Evolutionary conservation across 2,888 invertebrate species (phyloP).

Genomic region (Macrosoma leucophasiata): DNA sequence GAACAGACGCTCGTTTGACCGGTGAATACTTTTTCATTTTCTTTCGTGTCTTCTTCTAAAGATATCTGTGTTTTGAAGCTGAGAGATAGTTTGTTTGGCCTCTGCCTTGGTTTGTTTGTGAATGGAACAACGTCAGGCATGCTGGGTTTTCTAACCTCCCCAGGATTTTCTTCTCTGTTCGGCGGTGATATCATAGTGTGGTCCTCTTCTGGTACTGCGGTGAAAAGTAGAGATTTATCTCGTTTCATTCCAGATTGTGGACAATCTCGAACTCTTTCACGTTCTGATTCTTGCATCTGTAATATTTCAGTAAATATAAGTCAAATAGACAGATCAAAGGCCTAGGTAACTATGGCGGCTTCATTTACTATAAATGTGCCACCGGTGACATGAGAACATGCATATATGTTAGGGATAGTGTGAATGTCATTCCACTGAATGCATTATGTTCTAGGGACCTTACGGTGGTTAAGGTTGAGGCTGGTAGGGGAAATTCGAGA

Average conservation of each 20-base stretch:
- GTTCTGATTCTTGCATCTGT: slow-evolving; percentile 63
- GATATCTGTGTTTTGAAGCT: slow-evolving; percentile 74
- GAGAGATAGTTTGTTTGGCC: slow-evolving; percentile 76
- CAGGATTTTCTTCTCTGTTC: slow-evolving; percentile 39
- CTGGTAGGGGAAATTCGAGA: too few species aligned
- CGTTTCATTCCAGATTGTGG: slow-evolving; percentile 79
- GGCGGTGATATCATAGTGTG: slow-evolving; percentile 69
- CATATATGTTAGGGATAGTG: too few species aligned
- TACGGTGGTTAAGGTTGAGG: too few species aligned
- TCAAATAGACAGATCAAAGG: too few species aligned
- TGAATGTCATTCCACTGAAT: too few species aligned
- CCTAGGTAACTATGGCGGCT: too few species aligned
- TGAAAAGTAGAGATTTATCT: slow-evolving; percentile 87
- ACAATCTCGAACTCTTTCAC: slow-evolving; percentile 67
- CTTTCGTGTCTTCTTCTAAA: slow-evolving; percentile 73
- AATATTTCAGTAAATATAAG: too few species aligned
- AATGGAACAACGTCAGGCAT: slow-evolving; percentile 73
- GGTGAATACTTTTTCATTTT: slow-evolving; percentile 74
- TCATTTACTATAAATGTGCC: too few species aligned
- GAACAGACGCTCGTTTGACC: slow-evolving; percentile 86
- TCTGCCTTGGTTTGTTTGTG: slow-evolving; percentile 61
- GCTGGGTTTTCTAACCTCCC: slow-evolving; percentile 40
- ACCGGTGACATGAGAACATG: too few species aligned
- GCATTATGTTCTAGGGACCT: too few species aligned
- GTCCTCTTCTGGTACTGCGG: slow-evolving; percentile 88